phyloP scores from a whole-genome alignment of 2,888 invertebrate genomes.

The Stomorhina lunata region DNA sequence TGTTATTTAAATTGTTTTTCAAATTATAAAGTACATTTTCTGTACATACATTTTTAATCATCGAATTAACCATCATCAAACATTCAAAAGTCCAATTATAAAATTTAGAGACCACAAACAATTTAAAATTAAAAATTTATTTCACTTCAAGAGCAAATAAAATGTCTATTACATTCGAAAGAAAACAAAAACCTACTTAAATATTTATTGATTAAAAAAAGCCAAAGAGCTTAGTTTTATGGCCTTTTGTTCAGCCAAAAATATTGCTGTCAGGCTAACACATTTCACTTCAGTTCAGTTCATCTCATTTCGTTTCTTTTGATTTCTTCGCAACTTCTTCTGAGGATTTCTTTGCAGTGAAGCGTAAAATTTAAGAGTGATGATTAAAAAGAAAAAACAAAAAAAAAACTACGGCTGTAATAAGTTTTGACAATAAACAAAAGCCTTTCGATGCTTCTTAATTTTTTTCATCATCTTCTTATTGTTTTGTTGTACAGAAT shows the following conservation, averaged over 20 bases:
- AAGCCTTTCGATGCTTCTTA: slow-evolving; percentile 9
- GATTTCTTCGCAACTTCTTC: background rate
- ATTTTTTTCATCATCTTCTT: background rate
- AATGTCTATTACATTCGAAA: background rate
- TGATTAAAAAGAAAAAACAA: no score
- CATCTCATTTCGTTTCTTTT: background rate
- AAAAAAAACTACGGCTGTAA: slow-evolving; percentile 16
- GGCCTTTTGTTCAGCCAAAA: slow-evolving; percentile 23
- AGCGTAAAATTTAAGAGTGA: slow-evolving; percentile 40
- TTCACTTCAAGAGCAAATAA: background rate
- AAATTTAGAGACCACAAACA: background rate
- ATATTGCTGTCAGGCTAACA: slow-evolving; percentile 23
- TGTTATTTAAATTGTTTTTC: background rate
- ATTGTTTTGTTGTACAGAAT: background rate
- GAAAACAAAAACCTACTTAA: slow-evolving; percentile 8
- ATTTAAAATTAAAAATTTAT: slow-evolving; percentile 11
- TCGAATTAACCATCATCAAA: background rate
- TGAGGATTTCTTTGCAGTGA: background rate
- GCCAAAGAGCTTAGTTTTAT: slow-evolving; percentile 8
- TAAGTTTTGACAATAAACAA: slow-evolving; percentile 40
- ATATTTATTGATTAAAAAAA: slow-evolving; percentile 20
- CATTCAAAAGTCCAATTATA: background rate
- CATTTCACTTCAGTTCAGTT: slow-evolving; percentile 27
- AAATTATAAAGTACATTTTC: background rate
- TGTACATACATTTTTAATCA: background rate